Conservation (phyloP, 92 coral and sea anemone genomes). For the Pocillopora grandis region DNA sequence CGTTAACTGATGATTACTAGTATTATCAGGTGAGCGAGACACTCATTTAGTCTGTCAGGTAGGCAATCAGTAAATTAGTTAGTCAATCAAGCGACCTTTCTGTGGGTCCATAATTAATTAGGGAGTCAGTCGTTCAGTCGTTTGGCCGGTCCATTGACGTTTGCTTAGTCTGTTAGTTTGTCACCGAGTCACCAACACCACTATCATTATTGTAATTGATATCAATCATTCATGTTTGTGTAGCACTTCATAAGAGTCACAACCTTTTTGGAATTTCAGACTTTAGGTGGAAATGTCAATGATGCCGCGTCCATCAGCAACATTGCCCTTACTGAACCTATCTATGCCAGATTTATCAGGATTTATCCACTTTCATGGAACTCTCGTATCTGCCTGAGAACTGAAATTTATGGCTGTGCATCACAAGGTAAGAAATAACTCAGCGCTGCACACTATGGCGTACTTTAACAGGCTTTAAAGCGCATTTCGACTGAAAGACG, state of each 20-base stretch:
- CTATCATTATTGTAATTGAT: no score
- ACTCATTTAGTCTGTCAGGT: background rate
- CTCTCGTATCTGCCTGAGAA: slow-evolving; percentile 68
- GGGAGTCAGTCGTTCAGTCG: background rate
- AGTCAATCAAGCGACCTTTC: background rate
- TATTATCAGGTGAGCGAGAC: no score
- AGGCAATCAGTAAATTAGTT: background rate
- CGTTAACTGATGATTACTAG: background rate
- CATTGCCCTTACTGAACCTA: slow-evolving; percentile 55
- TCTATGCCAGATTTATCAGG: slow-evolving; percentile 82
- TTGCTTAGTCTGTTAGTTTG: background rate
- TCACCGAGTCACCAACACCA: no score
- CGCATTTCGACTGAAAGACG: no score
- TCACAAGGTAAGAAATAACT: slow-evolving; percentile 59
- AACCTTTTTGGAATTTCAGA: slow-evolving; percentile 24
- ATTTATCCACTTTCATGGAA: slow-evolving; percentile 79
- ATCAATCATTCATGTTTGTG: background rate
- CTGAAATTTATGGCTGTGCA: slow-evolving; percentile 90
- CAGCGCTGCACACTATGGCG: background rate
- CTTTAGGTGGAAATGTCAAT: slow-evolving; percentile 46
- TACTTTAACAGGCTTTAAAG: no score
- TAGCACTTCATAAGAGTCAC: background rate
- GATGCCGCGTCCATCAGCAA: slow-evolving; percentile 41
- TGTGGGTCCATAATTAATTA: background rate
- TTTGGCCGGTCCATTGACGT: background rate